A percentile compares a stretch with the other conserved stretches of the same genome.
Evolutionary conservation across 2,113 vertebrate genomes (phyloP).

Genomic region (Corynorhinus townsendii): DNA sequence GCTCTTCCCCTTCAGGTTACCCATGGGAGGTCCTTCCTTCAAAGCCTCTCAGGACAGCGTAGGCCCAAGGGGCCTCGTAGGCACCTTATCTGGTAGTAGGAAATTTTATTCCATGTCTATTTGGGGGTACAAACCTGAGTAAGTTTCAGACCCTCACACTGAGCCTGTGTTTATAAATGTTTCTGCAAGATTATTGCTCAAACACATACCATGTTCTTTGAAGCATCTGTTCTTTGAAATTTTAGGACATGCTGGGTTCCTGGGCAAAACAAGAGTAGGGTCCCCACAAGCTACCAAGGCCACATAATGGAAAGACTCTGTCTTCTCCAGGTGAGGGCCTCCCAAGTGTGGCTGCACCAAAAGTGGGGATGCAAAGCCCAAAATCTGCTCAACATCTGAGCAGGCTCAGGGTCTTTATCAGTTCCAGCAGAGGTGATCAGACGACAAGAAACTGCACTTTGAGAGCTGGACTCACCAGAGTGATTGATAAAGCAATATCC

Average conservation of each 20-base stretch:
- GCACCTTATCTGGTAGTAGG: background rate
- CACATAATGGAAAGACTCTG: background rate
- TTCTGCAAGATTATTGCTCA: slow-evolving; percentile 22
- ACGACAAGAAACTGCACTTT: background rate
- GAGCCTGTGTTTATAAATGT: background rate
- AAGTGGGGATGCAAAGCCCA: background rate
- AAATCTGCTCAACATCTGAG: background rate
- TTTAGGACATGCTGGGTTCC: background rate
- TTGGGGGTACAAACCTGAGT: background rate
- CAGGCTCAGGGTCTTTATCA: background rate
- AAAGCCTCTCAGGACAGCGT: background rate
- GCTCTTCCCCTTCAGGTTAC: background rate
- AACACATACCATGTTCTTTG: background rate
- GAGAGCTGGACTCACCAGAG: background rate
- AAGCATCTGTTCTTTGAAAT: background rate
- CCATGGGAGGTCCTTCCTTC: background rate
- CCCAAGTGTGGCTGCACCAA: background rate
- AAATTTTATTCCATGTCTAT: background rate
- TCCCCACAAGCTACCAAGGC: background rate
- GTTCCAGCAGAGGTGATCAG: background rate
- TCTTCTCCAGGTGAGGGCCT: background rate
- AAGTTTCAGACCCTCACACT: background rate
- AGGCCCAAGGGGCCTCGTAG: background rate
- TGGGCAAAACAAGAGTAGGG: background rate
- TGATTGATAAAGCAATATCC: background rate